A percentile compares a stretch with the other conserved stretches of the same genome.
These are phyloP conservation scores for Xenotilapia longispinis DNA, from an alignment of 2,113 vertebrate genomes.

Conservation along the genomic window DNA sequence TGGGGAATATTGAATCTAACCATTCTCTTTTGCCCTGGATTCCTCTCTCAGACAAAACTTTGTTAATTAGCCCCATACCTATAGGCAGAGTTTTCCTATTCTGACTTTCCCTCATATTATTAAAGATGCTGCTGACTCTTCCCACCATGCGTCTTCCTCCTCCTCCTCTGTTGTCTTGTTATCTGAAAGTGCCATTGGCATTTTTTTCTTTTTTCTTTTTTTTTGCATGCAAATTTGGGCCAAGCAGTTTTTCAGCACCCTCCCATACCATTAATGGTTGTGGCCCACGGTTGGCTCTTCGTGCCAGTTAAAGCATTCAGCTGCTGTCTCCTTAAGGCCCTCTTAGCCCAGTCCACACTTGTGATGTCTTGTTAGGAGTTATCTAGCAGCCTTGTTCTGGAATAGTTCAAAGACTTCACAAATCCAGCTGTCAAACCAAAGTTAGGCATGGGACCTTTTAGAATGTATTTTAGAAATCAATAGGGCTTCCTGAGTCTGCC, in stretches of 20 bases:
- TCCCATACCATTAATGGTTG: conserved; percentile 62
- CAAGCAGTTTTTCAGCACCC: conserved; percentile 65
- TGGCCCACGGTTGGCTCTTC: conserved; percentile 53
- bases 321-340: conserved; percentile 53
- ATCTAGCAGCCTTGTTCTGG: conserved; percentile 27
- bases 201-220: conserved; percentile 48
- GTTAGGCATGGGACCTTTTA: conserved; percentile 60
- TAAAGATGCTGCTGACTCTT: conserved; percentile 67
- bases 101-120: conserved; percentile 63
- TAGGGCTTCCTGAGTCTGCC: conserved; percentile 27
- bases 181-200: conserved; percentile 62
- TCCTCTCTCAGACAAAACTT: conserved; percentile 70
- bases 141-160: conserved; percentile 42
- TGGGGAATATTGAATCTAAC: conserved; percentile 74
- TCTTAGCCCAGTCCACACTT: conserved; percentile 55
- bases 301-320: conserved; percentile 9
- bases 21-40: conserved; percentile 69
- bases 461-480: conserved; percentile 66
- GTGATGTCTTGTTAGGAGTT: conserved; percentile 29
- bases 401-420: conserved; percentile 63
- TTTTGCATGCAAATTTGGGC: conserved; percentile 67
- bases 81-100: conserved; percentile 70
- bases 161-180: conserved; percentile 66
- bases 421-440: conserved; percentile 62
- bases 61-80: conserved; percentile 76